Base-by-base conservation (phyloP, 2,888 invertebrate genomes). In the Ennomos erosarius region DNA sequence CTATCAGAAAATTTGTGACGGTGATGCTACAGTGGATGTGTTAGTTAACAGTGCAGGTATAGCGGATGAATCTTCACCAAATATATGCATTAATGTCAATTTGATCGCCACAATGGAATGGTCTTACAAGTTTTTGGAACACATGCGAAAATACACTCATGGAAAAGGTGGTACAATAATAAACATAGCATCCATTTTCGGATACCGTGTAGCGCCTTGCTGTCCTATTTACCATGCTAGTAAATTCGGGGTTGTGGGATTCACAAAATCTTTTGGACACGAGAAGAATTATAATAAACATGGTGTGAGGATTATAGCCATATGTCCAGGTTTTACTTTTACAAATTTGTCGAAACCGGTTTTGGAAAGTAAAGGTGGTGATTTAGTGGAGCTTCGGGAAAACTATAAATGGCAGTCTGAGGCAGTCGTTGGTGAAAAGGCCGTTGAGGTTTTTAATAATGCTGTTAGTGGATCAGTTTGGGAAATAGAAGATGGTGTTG, bases 131-230 rank as follows among this genome's bases (percentile, higher is more conserved):
- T 59, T 55, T 16, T 39, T 33, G 38, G 40, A 94, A 55, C 89
- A 93, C 72, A 93, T 95, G 93, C 87, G 93, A n/a, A 90, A 81
- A 44, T 89, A 93, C 61, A 90, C 87, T 53, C 90, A 92, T 0
- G 94, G 94, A 84, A 44, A 44, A 38, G 95, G 95, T 9, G 95
- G 95, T 0, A 91, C 93, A 0, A 93, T 96, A 46, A 96, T 46
- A 35, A 46, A 46, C 74, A 84, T 95, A 16, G 90, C 94, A 0
- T 95, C 95, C 0, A 92, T 94, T 16, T 90, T 93, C 59, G 95
- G 95, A 0, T 86, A 92, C 44, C 84, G 87, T 68, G 80, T 93
- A 3, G 82, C 91, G 39, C 90, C 90, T 33, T 92, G 86, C 34
- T 73, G 90, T 11, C 94, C 95, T 0, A 80, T 93, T n/a, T 95